Conservation (phyloP, 2,113 vertebrate species). For the Nymphicus hollandicus region DNA sequence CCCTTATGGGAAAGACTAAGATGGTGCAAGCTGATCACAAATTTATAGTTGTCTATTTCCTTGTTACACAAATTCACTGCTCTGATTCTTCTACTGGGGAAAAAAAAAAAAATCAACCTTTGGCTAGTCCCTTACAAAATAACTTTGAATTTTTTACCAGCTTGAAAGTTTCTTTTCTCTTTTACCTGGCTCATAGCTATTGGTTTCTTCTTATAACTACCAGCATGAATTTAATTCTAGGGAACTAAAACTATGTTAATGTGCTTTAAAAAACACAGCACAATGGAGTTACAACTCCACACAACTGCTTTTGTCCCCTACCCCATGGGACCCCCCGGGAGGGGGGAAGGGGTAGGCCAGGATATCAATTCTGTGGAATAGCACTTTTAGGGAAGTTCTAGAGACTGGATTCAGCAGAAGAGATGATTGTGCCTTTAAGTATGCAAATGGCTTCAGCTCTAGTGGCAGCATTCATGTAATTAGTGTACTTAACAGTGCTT, state of each 20-base stretch:
- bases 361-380: background rate
- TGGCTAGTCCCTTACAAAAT: background rate
- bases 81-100: background rate
- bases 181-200: background rate
- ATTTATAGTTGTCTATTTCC: background rate
- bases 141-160: background rate
- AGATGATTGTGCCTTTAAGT: background rate
- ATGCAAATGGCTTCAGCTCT: background rate
- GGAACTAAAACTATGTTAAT: background rate
- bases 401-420: background rate
- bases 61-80: background rate
- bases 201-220: background rate
- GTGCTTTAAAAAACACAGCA: background rate
- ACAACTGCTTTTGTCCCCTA: background rate
- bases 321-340: background rate
- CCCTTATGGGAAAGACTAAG: background rate
- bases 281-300: background rate
- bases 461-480: background rate
- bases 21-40: background rate
- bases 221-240: background rate
- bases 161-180: background rate
- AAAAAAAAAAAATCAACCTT: background rate
- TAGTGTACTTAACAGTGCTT: background rate
- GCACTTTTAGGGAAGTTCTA: background rate
- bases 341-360: background rate